Evolutionary conservation across 2,888 invertebrate genomes (phyloP).

Genomic region (Nephrocerus scutellatus): DNA sequence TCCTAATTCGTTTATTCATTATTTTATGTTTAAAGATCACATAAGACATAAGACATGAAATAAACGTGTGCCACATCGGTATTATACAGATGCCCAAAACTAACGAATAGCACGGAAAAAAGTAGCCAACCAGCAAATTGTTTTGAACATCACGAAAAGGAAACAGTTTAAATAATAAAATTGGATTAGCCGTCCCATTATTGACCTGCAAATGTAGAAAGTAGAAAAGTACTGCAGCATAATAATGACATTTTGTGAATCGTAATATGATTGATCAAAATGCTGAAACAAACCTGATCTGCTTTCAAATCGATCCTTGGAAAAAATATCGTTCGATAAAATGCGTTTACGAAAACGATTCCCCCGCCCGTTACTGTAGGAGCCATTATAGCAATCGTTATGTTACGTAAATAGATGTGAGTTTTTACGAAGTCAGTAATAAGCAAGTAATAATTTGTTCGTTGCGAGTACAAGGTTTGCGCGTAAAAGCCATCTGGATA

Average conservation of each 20-base stretch:
- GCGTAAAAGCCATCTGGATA: no score
- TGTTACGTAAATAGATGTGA: constrained; percentile 23
- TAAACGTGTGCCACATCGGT: constrained; percentile 38
- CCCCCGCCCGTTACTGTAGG: constrained; percentile 27
- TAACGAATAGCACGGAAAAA: constrained; percentile 30
- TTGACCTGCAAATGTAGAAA: constrained; percentile 11
- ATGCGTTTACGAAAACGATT: constrained; percentile 29
- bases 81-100: constrained; percentile 28
- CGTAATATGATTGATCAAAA: not conserved
- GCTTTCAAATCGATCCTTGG: constrained; percentile 33
- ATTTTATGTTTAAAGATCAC: constrained; percentile 31
- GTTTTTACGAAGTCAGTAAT: constrained; percentile 26
- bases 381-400: constrained; percentile 28
- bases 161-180: constrained; percentile 31
- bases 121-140: constrained; percentile 29
- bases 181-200: constrained; percentile 28
- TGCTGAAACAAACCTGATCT: constrained; percentile 23
- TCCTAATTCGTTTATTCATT: constrained; percentile 26
- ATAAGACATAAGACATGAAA: constrained; percentile 34
- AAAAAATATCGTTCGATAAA: constrained; percentile 29
- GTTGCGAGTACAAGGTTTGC: no score
- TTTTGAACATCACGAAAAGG: constrained; percentile 33
- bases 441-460: no score
- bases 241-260: not conserved
- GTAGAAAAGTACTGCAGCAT: not conserved